These are phyloP conservation scores for Sepioteuthis lessoniana DNA, from an alignment of 2,888 invertebrate species.

Conservation along the genomic window DNA sequence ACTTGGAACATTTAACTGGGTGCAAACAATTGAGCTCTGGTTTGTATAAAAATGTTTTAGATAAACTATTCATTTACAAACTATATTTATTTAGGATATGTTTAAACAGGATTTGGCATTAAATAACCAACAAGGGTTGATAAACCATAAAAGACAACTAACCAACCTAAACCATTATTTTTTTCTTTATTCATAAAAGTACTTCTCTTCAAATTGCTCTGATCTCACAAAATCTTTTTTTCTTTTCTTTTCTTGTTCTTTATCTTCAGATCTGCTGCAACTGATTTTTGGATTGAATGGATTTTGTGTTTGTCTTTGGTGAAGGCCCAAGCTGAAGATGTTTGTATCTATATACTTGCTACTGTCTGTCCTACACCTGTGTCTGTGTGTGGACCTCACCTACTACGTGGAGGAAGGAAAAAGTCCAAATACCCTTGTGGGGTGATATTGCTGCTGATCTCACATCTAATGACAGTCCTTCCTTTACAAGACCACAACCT, in stretches of 20 bases:
- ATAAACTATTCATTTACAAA: too few relatives aligned
- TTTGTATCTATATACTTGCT: conserved; percentile 34
- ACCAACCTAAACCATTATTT: too few relatives aligned
- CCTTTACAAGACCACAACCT: conserved; percentile 25
- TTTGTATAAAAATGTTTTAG: too few relatives aligned
- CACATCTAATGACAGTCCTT: conserved; percentile 25
- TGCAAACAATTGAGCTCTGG: too few relatives aligned
- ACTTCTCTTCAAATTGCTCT: neutral
- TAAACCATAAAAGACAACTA: too few relatives aligned
- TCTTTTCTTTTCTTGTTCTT: neutral
- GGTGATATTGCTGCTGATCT: conserved; percentile 43
- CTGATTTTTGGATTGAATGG: neutral
- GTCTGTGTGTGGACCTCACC: conserved; percentile 24
- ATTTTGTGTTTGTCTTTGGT: conserved; percentile 33
- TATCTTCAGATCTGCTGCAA: neutral
- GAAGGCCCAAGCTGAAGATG: conserved; percentile 36
- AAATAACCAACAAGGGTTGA: too few relatives aligned
- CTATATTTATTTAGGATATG: too few relatives aligned
- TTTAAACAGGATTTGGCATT: too few relatives aligned
- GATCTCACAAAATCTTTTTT: neutral
- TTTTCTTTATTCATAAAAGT: too few relatives aligned
- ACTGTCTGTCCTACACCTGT: neutral
- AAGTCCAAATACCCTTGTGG: conserved; percentile 41
- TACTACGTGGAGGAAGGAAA: conserved; percentile 40
- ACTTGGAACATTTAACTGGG: too few relatives aligned